These are phyloP conservation scores for Ornithoptera alexandrae DNA, from an alignment of 2,888 invertebrate species.

Conservation along the genomic window DNA sequence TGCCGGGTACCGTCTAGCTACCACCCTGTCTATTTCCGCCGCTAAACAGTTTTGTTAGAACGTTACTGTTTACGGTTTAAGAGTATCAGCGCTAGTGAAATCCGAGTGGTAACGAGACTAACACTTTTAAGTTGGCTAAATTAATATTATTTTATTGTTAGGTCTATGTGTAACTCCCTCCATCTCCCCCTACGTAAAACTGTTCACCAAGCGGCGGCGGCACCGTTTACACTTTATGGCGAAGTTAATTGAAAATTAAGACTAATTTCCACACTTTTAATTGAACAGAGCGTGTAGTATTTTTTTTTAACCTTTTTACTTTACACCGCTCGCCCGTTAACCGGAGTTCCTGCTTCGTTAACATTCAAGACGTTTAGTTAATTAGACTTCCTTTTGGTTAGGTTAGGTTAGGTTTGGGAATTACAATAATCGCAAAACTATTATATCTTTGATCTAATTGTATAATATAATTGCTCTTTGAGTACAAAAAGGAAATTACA, in stretches of 20 bases:
- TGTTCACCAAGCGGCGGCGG: constrained; percentile 36
- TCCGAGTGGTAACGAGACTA: too few relatives aligned
- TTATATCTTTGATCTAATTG: too few relatives aligned
- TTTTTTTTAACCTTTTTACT: constrained; percentile 7
- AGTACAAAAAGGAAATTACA: too few relatives aligned
- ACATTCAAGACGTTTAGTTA: constrained; percentile 4
- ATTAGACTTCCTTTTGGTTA: not conserved
- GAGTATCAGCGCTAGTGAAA: too few relatives aligned
- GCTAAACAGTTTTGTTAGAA: too few relatives aligned
- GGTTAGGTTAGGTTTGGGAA: not conserved
- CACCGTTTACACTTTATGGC: constrained; percentile 32
- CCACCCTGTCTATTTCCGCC: too few relatives aligned
- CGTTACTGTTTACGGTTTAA: too few relatives aligned
- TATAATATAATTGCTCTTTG: too few relatives aligned
- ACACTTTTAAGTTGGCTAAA: too few relatives aligned
- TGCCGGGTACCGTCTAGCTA: too few relatives aligned
- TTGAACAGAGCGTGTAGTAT: constrained; percentile 22
- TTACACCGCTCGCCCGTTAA: not conserved
- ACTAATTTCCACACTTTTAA: constrained; percentile 32
- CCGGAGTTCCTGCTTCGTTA: not conserved
- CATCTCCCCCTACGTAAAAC: constrained; percentile 31
- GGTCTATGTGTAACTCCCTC: constrained; percentile 23
- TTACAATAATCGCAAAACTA: not conserved
- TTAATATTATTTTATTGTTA: constrained; percentile 3
- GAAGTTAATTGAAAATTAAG: constrained; percentile 43